Base-by-base conservation (phyloP, 2,888 invertebrate genomes). In the Leucophora obtusa region DNA sequence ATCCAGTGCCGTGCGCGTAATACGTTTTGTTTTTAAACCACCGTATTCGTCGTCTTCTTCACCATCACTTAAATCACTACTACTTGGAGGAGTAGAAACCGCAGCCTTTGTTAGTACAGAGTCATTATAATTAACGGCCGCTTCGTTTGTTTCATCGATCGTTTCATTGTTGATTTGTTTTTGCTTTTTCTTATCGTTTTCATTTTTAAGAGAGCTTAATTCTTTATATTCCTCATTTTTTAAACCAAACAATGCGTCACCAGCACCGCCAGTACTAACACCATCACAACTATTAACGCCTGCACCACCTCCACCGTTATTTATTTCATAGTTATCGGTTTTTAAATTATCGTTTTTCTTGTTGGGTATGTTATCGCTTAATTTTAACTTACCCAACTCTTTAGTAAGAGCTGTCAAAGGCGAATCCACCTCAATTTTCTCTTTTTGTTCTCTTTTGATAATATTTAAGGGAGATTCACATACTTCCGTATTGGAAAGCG, bases 1-100 rank as follows among this genome's bases (percentile, higher is more conserved):
- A 86, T 94, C 94, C 65, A 94, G 89, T 10, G 94, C 93, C n/a
- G 91, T 90, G 84, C 92, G 92, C 9, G 93, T 92, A 81, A 87
- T 83, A 47, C 83, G 86, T 74, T 86, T 87, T 58, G 85, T 93
- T 33, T 75, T 60, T 28, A 65, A 53, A 70, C 11, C 86, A 88
- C 82, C 91, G 79, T 92, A 58, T 90, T 87, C 58, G 88, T 85
- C 85, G 79, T 83, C 84, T 83, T 81, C 70, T 35, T 76, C 76
- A 80, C 76, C 81, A 74, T 81, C 81, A 81, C 85, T 84, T 77
- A 84, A 83, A 83, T 84, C 84, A 82, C 84, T 84, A 84, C 84
- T 84, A 83, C 80, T 82, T 78, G 83, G 73, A 35, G 79, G 81
- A 83, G 74, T 77, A 84, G 80, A 83, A 84, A 28, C 28, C 28